Evolutionary conservation across 2,888 invertebrate genomes (phyloP), one percentile per base, ranked within the genome.

Genomic region (Pterobdella sp.): DNA sequence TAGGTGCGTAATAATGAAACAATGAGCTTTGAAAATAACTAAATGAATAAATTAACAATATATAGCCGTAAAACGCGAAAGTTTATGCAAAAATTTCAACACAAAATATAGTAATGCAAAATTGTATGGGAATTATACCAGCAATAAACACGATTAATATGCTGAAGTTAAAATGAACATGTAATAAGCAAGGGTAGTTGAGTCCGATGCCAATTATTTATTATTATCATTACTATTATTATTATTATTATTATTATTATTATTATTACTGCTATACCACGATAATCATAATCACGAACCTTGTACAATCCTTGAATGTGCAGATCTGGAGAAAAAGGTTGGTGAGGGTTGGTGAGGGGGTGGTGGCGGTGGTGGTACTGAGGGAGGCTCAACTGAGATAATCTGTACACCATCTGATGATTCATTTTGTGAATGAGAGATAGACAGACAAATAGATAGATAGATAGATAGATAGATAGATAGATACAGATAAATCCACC

Each of bases 351-450:
- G 60, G 60, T 56, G 60, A 56, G 10, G 7, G 60, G 60, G n/a
- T 56, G 60, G 60, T 56, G 60, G n/a, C 60, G 60, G n/a, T 56
- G 60, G 4, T 22, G 60, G 60, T 56, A 26, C n/a, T 56, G 60
- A 18, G 60, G n/a, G 3, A 22, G 60, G 26, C 60, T 56, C 3
- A 56, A 56, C n/a, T 56, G 60, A 26, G 14, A 18, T 3, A 56
- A n/a, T 3, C 60, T 22, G n/a, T 56, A 26, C 60, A 56, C 60
- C 60, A 56, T 56, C 60, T 56, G 60, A 3, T 7, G 60, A 18
- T 42, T 42, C 42, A 18, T 42, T 42, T 42, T 42, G 42, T 7
- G 7, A 7, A 42, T 18, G 10, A 42, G 18, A 18, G 42, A 14
- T 42, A 42, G 10, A 14, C 42, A 42, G 10, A 42, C 7, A 7